Base-by-base conservation (phyloP, 2,113 vertebrate species). In the Oreochromis niloticus region DNA sequence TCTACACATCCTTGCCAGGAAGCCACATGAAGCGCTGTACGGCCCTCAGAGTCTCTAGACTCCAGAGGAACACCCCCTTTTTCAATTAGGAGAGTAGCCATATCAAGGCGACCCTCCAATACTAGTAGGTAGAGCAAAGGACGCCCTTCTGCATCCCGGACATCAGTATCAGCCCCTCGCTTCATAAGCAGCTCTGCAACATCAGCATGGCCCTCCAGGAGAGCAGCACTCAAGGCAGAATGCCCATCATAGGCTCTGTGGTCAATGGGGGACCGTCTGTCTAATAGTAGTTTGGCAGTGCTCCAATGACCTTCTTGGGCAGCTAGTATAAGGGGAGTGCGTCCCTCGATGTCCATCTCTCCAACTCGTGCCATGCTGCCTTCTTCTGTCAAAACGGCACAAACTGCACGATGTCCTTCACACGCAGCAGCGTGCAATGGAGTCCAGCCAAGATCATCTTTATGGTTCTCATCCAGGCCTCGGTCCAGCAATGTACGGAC, bases 371-470 rank as follows among this genome's bases (percentile, higher is more conserved):
- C 97, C 96, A 96, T 96, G 91, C 96, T 97, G 8, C 97, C 96
- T 19, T 86, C 89, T 78, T 97, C 96, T 4, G 96, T 94, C 52
- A 97, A 90, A 30, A 94, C 89, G 9, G 94, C 95, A 71, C 97
- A 97, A 6, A 95, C 88, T 9, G 68, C 85, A n/a, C 92, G 93
- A 52, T 97, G 97, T 36, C 97, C 97, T 86, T 97, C 96, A 82
- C 96, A 97, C 1, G 97, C 96, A 1, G 97, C 97, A 12, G 97
- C 93, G 7, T 97, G 97, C 41, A 97, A 84, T 0, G 97, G 97
- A 2, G 97, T 97, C 97, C 97, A 97, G 73, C 97, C 97, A 4
- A 97, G 85, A 46, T 96, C 95, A n/a, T 97, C 97, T 46, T 96
- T 96, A 85, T 97, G 97, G 87, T 97, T 97, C 88, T 97, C 96